phyloP scores from a whole-genome alignment of 1,140 invertebrate species.

The Tetramorium alpestre region DNA sequence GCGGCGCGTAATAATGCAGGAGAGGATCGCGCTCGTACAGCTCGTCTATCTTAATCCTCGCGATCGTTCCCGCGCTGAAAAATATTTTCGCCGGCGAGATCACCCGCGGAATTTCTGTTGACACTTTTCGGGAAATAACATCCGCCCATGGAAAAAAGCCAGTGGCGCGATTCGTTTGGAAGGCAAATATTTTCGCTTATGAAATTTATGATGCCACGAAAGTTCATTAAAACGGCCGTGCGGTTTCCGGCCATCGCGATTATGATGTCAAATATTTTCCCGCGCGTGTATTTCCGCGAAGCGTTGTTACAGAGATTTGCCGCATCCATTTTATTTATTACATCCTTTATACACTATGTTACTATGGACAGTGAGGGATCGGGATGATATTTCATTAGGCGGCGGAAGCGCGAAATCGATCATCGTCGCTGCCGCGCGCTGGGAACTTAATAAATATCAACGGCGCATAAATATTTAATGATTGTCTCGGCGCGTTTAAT shows the following conservation, averaged over 20 bases:
- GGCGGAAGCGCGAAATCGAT: conserved; percentile 47
- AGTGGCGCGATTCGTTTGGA: conserved; percentile 51
- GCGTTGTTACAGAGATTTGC: conserved; percentile 44
- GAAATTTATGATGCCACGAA: conserved; percentile 55
- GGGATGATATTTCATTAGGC: conserved; percentile 46
- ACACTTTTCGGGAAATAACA: conserved; percentile 59
- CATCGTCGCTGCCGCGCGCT: conserved; percentile 25
- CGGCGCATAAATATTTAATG: conserved; percentile 50
- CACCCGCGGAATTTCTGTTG: conserved; percentile 57
- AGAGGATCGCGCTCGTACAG: conserved; percentile 52
- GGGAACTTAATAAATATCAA: conserved; percentile 48
- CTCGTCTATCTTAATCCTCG: conserved; percentile 60
- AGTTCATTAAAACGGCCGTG: conserved; percentile 50
- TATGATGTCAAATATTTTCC: conserved; percentile 54
- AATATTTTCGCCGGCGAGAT: conserved; percentile 56
- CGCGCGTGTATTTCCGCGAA: conserved; percentile 17
- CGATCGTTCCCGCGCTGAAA: conserved; percentile 54
- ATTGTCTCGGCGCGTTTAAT: neutral
- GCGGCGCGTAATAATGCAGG: conserved; percentile 51
- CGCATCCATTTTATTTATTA: conserved; percentile 61
- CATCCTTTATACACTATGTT: conserved; percentile 49
- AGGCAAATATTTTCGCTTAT: conserved; percentile 58
- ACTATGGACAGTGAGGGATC: conserved; percentile 52
- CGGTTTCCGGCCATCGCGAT: conserved; percentile 26
- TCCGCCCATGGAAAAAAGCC: conserved; percentile 16